Evolutionary conservation across 1,140 invertebrate species (phyloP).

Genomic region (Argopecten irradians): DNA sequence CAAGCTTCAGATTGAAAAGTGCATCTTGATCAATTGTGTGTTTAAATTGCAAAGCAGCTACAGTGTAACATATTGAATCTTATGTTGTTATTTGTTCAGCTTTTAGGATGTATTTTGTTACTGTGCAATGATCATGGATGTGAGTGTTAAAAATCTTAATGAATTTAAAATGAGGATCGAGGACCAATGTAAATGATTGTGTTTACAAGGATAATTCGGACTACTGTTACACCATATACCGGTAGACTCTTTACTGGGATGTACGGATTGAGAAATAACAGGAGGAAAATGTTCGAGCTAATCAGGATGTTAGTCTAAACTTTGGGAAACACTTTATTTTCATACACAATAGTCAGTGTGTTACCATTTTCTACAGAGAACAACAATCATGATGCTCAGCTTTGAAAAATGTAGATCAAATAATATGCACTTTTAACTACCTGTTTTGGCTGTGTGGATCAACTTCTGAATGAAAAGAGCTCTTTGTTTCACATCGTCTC

Average conservation of each 20-base stretch:
- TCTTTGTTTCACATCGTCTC: not conserved
- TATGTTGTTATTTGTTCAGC: too few relatives aligned
- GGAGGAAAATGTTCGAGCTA: not conserved
- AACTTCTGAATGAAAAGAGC: not conserved
- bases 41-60: not conserved
- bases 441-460: not conserved
- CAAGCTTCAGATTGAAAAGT: not conserved
- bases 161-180: too few relatives aligned
- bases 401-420: not conserved
- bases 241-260: too few relatives aligned
- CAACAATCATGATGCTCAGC: not conserved
- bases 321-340: not conserved
- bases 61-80: too few relatives aligned
- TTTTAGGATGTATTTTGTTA: too few relatives aligned
- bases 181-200: too few relatives aligned
- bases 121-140: too few relatives aligned
- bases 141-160: too few relatives aligned
- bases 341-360: too few relatives aligned
- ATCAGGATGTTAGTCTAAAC: not conserved
- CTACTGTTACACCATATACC: too few relatives aligned
- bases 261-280: too few relatives aligned
- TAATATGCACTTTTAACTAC: not conserved
- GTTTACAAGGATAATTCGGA: too few relatives aligned
- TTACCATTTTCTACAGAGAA: not conserved
- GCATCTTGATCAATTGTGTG: not conserved